phyloP scores from a whole-genome alignment of 1,140 invertebrate genomes.

The Pristionchus pacificus region DNA sequence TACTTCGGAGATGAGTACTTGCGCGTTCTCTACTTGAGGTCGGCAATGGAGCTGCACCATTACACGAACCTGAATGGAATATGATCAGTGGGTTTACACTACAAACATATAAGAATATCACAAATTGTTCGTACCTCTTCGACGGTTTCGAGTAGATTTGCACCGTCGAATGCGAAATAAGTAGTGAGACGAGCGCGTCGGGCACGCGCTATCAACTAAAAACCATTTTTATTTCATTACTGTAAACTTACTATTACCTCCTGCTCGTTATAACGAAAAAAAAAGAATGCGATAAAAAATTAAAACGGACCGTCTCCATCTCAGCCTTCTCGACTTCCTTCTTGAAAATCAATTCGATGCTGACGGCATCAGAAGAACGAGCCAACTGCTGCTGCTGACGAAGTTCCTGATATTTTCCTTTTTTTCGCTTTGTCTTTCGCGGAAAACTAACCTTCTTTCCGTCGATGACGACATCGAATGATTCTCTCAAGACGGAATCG shows the following conservation, averaged over 20 bases:
- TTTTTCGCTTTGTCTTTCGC: background rate
- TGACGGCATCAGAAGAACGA: background rate
- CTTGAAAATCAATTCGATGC: background rate
- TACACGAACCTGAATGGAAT: background rate
- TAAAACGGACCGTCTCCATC: slow-evolving; percentile 3
- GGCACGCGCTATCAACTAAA: slow-evolving; percentile 17
- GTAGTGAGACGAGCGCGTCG: slow-evolving; percentile 22
- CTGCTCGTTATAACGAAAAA: too few relatives aligned
- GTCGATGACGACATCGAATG: background rate
- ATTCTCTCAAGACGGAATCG: background rate
- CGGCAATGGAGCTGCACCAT: slow-evolving; percentile 14
- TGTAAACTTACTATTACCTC: too few relatives aligned
- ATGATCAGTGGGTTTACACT: background rate
- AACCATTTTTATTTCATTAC: too few relatives aligned
- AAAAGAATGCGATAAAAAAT: too few relatives aligned
- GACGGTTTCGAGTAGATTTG: slow-evolving; percentile 4
- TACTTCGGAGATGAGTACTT: slow-evolving; percentile 26
- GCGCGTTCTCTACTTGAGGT: slow-evolving; percentile 16
- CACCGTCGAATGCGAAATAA: slow-evolving; percentile 19
- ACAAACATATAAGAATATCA: too few relatives aligned
- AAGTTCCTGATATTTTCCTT: background rate
- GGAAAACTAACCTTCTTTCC: background rate
- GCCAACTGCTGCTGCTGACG: background rate
- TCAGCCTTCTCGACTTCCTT: slow-evolving; percentile 12
- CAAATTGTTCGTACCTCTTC: slow-evolving; percentile 18